These are phyloP conservation scores for Melanotaenia maccullochi DNA, from an alignment of 2,797 vertebrate species.

Conservation along the genomic window DNA sequence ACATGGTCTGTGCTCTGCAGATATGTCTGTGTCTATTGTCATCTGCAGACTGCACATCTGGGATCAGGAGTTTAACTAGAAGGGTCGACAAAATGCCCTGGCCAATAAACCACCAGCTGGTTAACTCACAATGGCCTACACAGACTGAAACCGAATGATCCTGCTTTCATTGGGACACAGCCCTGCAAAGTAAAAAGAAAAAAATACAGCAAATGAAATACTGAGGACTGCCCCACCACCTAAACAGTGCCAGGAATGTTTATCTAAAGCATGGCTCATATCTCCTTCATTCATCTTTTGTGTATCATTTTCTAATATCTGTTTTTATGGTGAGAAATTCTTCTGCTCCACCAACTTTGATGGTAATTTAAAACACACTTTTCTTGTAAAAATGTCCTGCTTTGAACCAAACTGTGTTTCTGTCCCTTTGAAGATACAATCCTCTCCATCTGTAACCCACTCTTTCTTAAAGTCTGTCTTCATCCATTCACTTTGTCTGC, in stretches of 20 bases:
- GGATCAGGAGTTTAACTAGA: slow-evolving; percentile 73
- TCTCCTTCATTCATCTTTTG: slow-evolving; percentile 45
- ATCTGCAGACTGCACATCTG: slow-evolving; percentile 29
- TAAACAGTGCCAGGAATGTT: slow-evolving; percentile 50
- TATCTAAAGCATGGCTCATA: slow-evolving; percentile 35
- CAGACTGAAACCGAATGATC: slow-evolving; percentile 44
- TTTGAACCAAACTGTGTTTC: slow-evolving; percentile 70
- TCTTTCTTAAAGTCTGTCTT: slow-evolving; percentile 72
- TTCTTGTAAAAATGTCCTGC: slow-evolving; percentile 70
- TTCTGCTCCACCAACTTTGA: slow-evolving; percentile 53
- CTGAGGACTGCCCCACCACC: slow-evolving; percentile 32
- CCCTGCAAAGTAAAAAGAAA: slow-evolving; percentile 28
- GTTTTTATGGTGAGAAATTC: slow-evolving; percentile 64
- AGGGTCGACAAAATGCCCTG: slow-evolving; percentile 51
- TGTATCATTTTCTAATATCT: slow-evolving; percentile 20
- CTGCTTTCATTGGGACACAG: slow-evolving; percentile 45
- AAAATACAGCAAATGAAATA: slow-evolving; percentile 55
- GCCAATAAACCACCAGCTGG: slow-evolving; percentile 76
- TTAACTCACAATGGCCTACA: slow-evolving; percentile 43
- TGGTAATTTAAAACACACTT: slow-evolving; percentile 74
- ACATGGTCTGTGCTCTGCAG: slow-evolving; percentile 53
- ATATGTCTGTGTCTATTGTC: slow-evolving; percentile 39
- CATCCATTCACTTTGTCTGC: slow-evolving; percentile 68
- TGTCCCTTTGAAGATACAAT: slow-evolving; percentile 80
- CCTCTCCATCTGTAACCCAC: slow-evolving; percentile 74